Percentiles rank a stretch among this genome's conserved stretches.
phyloP scores from a whole-genome alignment of 1,140 invertebrate species.

The Himalopsyche phryganea region DNA sequence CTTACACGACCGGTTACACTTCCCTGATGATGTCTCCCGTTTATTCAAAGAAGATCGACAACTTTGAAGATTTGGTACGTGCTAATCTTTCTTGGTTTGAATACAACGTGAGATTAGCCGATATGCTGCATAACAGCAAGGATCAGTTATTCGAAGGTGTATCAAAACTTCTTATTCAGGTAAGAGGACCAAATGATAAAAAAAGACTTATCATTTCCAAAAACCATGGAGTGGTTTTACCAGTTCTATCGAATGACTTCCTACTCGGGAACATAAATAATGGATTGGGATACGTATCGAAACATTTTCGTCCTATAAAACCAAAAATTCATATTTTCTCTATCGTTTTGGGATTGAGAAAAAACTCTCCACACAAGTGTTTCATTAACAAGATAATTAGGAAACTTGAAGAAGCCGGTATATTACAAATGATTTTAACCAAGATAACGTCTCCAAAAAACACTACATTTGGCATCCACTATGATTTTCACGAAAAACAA shows the following conservation, averaged over 20 bases:
- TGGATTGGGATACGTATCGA: neutral
- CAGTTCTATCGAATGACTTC: conserved; percentile 7
- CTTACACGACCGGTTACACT: conserved; percentile 9
- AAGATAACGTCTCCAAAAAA: too few relatives aligned
- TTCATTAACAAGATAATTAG: conserved; percentile 12
- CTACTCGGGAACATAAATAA: neutral
- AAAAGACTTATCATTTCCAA: neutral
- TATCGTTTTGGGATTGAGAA: conserved; percentile 1
- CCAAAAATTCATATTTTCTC: neutral
- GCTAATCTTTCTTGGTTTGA: conserved; percentile 5
- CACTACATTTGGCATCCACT: too few relatives aligned
- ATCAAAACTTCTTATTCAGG: neutral
- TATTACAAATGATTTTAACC: neutral
- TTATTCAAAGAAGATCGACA: conserved; percentile 2
- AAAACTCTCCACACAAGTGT: conserved; percentile 14
- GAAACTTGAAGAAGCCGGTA: conserved; percentile 5
- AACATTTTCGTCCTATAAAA: conserved; percentile 2
- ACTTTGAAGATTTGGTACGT: conserved; percentile 8
- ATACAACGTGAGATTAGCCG: neutral
- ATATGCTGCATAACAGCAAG: neutral
- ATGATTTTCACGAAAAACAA: too few relatives aligned
- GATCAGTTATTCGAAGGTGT: neutral
- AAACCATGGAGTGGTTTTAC: conserved; percentile 1
- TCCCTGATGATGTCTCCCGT: conserved; percentile 7
- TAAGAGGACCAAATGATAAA: neutral